Base-by-base conservation (phyloP, 2,888 invertebrate genomes). In the Plemyria rubiginata region DNA sequence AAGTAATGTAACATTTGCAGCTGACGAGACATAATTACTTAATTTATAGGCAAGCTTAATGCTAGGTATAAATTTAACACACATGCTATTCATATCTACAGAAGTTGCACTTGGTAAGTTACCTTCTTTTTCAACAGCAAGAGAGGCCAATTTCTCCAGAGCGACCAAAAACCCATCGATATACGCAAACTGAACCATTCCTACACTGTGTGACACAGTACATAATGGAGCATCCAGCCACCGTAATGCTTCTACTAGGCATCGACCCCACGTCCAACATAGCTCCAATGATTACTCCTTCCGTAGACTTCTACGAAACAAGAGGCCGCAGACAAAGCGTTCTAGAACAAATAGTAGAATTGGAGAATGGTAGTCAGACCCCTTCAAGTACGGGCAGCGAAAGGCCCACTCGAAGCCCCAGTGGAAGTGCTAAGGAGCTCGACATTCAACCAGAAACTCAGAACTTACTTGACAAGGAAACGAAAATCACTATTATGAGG, bases 231-330 rank as follows among this genome's bases (percentile, higher is more conserved):
- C 96, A 97, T 87, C 96, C 96, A 0, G 94, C 95, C 2, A 94
- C 95, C 22, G 96, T 96, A 15, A 93, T 97, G 84, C 93, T 95
- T 43, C 94, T 96, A 41, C 90, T 97, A 50, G 96, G 96, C 9
- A 91, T 97, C 60, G 96, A 96, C 74, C 94, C 96, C 2, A 89
- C 90, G 84, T 93, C 85, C 50, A 86, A 84, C 67, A 73, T 92
- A 2, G 70, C 87, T 4, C 88, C 91, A 0, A 87, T 86, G 65
- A 72, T 94, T 81, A 74, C 92, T 63, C 68, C 93, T 62, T 22
- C 93, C 55, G 74, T 94, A 66, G 91, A 94, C 76, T 89, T 94
- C 84, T 80, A 88, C 82, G 81, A 93, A 79, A 70, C 92, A 49
- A 74, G 87, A 68, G 73, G 87, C 60, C 75, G 93, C 60, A 71